Conservation (phyloP, 37 sponge, comb jelly and placozoan genomes). For the Cliona cf. orientalis region DNA sequence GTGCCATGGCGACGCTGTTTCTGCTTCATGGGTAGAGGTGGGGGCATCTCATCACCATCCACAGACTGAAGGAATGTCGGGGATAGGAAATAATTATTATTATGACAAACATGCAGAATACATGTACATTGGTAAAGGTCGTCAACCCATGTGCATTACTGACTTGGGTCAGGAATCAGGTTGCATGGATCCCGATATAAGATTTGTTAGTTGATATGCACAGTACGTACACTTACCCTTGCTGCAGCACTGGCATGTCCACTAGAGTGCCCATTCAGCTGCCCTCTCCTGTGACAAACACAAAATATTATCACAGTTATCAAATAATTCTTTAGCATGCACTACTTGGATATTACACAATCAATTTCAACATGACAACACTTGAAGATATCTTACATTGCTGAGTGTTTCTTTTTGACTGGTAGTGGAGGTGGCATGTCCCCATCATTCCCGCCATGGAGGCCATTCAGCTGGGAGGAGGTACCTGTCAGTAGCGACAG, state of each 20-base stretch:
- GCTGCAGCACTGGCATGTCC: no score
- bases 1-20: not conserved
- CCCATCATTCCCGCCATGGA: not conserved
- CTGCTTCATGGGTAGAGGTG: slow-evolving; percentile 49
- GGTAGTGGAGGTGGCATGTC: slow-evolving; percentile 64
- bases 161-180: not conserved
- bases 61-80: not conserved
- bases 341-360: no score
- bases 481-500: no score
- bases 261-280: no score
- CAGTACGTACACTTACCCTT: no score
- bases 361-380: no score
- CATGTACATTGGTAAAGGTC: not conserved
- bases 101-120: not conserved
- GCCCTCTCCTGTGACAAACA: not conserved
- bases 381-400: no score
- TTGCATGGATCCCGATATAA: not conserved
- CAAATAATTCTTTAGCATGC: no score
- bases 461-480: no score
- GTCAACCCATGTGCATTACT: not conserved
- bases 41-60: slow-evolving; percentile 21
- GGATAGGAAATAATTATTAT: not conserved
- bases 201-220: no score
- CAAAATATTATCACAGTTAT: no score
- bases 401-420: slow-evolving; percentile 58